Evolutionary conservation across 2,888 invertebrate genomes (phyloP), one percentile per base, ranked within the genome.

Genomic region (Coelinius sp.): DNA sequence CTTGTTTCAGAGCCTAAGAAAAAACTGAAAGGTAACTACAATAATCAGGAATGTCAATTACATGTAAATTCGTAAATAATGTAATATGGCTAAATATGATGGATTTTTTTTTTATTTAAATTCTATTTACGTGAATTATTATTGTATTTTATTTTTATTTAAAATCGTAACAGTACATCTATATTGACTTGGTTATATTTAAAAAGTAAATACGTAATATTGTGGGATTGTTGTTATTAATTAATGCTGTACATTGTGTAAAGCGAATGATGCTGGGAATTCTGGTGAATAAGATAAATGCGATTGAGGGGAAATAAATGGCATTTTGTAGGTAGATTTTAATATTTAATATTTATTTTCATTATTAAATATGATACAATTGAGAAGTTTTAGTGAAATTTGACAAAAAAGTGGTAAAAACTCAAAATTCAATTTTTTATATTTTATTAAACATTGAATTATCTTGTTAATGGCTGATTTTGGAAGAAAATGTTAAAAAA

Each of bases 1-100:
- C 91, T 93, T 92, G 92, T 93, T 93, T 92, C 93, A 93, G 93
- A 92, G 92, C 92, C 93, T 92, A 93, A 93, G 93, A 93, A 93
- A 93, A 93, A 92, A 90, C 92, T 90, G 87, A 90, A 90, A 90
- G 90, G 90, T 90, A 90, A 86, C 84, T 86, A 86, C 85, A 82
- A 25, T 17, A 83, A 78, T 81, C 79, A 81, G 80, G 79, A 81
- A 81, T 83, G 81, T 81, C 81, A 81, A 80, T 80, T 83, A 80
- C 78, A 76, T 14, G 14, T 59, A 10, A 14, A 56, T 31, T 59
- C 24, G 20, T 31, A 20, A 79, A 78, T 76, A 76, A 75, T n/a
- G 81, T 80, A 79, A 80, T 75, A 74, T 70, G 73, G 79, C 81
- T 80, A 80, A 12, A 41, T 72, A 73, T 78, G 65, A 73, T 73